These are phyloP conservation scores for Leptinotarsa lineolata DNA, from an alignment of 1,140 invertebrate genomes.

Conservation along the genomic window DNA sequence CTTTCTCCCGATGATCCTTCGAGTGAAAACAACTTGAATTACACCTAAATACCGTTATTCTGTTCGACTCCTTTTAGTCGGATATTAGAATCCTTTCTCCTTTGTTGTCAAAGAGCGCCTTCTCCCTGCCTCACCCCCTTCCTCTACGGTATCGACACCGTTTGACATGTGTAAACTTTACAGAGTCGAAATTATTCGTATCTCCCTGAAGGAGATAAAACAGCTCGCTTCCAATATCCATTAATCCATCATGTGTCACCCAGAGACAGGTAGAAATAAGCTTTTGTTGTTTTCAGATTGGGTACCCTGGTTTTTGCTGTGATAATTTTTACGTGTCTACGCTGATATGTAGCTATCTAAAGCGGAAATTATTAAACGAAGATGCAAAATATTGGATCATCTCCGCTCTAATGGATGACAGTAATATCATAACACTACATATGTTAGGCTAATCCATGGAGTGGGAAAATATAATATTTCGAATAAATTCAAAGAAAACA, in stretches of 20 bases:
- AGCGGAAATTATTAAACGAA: no score
- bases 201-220: slow-evolving; percentile 45
- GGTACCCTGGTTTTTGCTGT: slow-evolving; percentile 1
- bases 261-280: slow-evolving; percentile 27
- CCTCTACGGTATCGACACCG: slow-evolving; percentile 41
- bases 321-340: slow-evolving; percentile 9
- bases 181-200: slow-evolving; percentile 45
- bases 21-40: slow-evolving; percentile 20
- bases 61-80: slow-evolving; percentile 38
- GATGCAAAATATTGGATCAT: no score
- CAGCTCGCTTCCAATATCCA: slow-evolving; percentile 46
- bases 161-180: slow-evolving; percentile 51
- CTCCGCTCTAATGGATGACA: no score
- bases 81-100: slow-evolving; percentile 52
- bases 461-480: no score
- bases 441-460: no score
- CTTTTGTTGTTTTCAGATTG: slow-evolving; percentile 28
- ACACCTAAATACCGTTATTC: slow-evolving; percentile 18
- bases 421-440: no score
- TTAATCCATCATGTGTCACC: slow-evolving; percentile 47
- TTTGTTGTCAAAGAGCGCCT: slow-evolving; percentile 51
- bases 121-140: slow-evolving; percentile 31
- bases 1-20: neutral
- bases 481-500: no score
- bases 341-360: neutral